These are phyloP conservation scores for Candoia aspera DNA, from an alignment of 2,113 vertebrate species.

Conservation along the genomic window DNA sequence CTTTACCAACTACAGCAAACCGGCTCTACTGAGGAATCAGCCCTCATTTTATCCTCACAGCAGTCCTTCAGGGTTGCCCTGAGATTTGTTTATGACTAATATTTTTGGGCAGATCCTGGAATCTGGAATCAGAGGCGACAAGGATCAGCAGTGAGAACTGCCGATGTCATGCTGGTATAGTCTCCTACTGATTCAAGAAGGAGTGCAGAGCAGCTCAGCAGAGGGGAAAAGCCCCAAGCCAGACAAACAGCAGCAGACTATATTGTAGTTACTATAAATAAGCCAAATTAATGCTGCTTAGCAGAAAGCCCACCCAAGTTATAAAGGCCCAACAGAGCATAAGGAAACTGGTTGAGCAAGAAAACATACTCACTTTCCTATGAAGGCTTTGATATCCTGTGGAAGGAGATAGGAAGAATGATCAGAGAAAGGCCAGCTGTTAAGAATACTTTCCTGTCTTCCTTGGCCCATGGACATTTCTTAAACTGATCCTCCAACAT, in stretches of 20 bases:
- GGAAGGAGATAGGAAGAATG: neutral
- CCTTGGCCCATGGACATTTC: neutral
- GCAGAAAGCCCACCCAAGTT: neutral
- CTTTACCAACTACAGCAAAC: neutral
- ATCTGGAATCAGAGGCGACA: neutral
- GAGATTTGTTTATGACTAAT: neutral
- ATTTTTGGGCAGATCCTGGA: neutral
- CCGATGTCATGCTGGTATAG: neutral
- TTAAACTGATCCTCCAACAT: neutral
- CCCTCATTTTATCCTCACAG: neutral
- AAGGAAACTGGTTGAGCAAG: neutral
- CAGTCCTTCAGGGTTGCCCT: neutral
- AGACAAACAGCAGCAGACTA: neutral
- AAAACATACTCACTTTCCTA: slow-evolving; percentile 15
- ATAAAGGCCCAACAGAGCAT: neutral
- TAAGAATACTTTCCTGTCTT: neutral
- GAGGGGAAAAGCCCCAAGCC: neutral
- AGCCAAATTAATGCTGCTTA: neutral
- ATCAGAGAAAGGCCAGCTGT: neutral
- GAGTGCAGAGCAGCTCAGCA: neutral
- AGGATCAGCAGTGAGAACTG: neutral
- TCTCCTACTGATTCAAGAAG: neutral
- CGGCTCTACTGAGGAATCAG: neutral
- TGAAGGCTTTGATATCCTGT: slow-evolving; percentile 23
- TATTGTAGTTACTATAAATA: neutral